Base-by-base conservation (phyloP, 2,797 vertebrate genomes). In the Anabacerthia variegaticeps region DNA sequence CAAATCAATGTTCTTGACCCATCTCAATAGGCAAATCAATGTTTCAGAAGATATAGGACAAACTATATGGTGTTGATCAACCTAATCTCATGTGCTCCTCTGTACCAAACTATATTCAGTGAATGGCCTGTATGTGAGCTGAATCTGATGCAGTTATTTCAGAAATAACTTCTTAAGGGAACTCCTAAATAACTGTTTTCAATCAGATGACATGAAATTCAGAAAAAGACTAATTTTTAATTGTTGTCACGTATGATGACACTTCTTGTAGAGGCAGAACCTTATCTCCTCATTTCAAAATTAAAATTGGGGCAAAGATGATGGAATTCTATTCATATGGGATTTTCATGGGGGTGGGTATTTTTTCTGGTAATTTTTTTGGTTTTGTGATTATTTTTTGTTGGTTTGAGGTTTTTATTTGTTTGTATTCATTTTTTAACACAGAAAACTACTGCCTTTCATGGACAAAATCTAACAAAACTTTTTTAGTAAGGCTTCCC, bases 211-310 rank as follows among this genome's bases (percentile, higher is more conserved):
- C 89, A 52, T 49, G 14, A 73, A 73, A 85, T 52, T 79, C 28
- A 69, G 59, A 62, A 94, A 65, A 89, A 61, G 6, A 78, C 19
- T 79, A 28, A 85, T 51, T 58, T 78, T 1, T 68, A 82, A 68
- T 9, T 52, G 48, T 4, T 82, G 59, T 59, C 12, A 37, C 7
- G 4, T 4, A 1, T 17, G 13, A 11, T 76, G 46, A 27, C 1
- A 10, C 9, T 55, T 43, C 55, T 73, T 41, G 23, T 5, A 37
- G 17, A 80, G 23, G n/a, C 18, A 75, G 27, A 43, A 16, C 14
- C 32, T 94, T 92, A 94, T 91, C 66, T 88, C 74, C 91, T 95
- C 79, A 94, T 92, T 96, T 96, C 52, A 66, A 92, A 69, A 65
- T 95, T 92, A 21, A 87, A 84, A 59, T 87, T 90, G 87, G 74